A percentile compares a stretch with the other conserved stretches of the same genome.
phyloP scores from a whole-genome alignment of 1,140 invertebrate species.

The Hylaeus anthracinus region DNA sequence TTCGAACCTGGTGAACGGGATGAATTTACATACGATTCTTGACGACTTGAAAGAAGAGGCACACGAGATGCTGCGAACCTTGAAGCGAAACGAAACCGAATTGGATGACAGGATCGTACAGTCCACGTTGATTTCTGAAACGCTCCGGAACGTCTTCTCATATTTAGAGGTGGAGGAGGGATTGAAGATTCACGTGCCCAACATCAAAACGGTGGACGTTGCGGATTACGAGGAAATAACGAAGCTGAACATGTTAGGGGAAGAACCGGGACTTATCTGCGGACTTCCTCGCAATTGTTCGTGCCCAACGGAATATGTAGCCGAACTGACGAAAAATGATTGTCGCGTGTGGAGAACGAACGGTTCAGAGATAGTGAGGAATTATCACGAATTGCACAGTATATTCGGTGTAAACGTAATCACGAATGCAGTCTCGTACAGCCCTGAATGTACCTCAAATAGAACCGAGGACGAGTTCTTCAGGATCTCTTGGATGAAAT shows the following conservation, averaged over 20 bases:
- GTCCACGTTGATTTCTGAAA: not conserved
- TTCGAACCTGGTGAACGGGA: slow-evolving; percentile 45
- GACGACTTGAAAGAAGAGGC: not conserved
- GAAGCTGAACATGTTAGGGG: slow-evolving; percentile 60
- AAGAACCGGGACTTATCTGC: slow-evolving; percentile 58
- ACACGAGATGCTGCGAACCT: not conserved
- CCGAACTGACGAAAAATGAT: slow-evolving; percentile 42
- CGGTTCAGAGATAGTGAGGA: slow-evolving; percentile 33
- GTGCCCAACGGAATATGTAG: slow-evolving; percentile 63
- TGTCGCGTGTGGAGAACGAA: slow-evolving; percentile 34
- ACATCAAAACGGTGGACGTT: slow-evolving; percentile 44
- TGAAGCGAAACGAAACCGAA: not conserved
- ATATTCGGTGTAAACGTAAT: slow-evolving; percentile 53
- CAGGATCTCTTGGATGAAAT: slow-evolving; percentile 54
- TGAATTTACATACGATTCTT: not conserved
- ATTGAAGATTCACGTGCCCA: slow-evolving; percentile 48
- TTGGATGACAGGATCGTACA: not conserved
- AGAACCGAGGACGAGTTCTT: slow-evolving; percentile 43
- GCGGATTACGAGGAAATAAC: slow-evolving; percentile 24
- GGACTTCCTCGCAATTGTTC: slow-evolving; percentile 62
- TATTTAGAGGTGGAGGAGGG: slow-evolving; percentile 62
- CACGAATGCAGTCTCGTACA: slow-evolving; percentile 55
- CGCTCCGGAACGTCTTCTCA: slow-evolving; percentile 49
- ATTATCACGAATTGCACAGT: slow-evolving; percentile 55
- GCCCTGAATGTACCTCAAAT: slow-evolving; percentile 37